A percentile compares a stretch with the other conserved stretches of the same genome.
These are phyloP conservation scores for Ibycter americanus DNA, from an alignment of 2,797 vertebrate genomes.

Conservation along the genomic window DNA sequence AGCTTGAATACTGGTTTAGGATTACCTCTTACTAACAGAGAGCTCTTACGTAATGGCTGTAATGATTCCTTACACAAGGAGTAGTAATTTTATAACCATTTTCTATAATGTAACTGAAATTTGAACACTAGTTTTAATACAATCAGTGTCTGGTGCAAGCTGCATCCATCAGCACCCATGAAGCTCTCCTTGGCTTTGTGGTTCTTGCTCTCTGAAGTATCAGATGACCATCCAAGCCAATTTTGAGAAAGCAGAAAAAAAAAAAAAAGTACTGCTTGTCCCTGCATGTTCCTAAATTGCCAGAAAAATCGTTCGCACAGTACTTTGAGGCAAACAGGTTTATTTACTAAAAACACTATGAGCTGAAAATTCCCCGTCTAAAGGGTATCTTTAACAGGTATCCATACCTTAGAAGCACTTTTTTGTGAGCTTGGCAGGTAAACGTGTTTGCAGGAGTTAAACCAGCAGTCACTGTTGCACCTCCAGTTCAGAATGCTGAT, in stretches of 20 bases:
- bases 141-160: neutral
- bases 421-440: neutral
- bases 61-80: neutral
- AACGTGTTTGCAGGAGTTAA: neutral
- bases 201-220: neutral
- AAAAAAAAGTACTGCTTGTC: neutral
- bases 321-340: neutral
- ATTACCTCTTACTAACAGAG: neutral
- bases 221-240: neutral
- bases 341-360: neutral
- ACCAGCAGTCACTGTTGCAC: neutral
- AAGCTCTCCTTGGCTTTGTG: neutral
- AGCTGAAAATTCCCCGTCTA: neutral
- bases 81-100: neutral
- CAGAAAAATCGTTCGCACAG: neutral
- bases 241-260: neutral
- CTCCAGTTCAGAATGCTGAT: neutral
- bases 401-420: neutral
- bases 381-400: neutral
- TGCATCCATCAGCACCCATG: neutral
- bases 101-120: constrained; percentile 11
- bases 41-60: neutral
- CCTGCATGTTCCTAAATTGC: neutral
- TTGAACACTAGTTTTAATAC: neutral
- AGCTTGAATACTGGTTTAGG: neutral